These are phyloP conservation scores for Spatula clypeata DNA, from an alignment of 2,797 vertebrate species.

Conservation along the genomic window DNA sequence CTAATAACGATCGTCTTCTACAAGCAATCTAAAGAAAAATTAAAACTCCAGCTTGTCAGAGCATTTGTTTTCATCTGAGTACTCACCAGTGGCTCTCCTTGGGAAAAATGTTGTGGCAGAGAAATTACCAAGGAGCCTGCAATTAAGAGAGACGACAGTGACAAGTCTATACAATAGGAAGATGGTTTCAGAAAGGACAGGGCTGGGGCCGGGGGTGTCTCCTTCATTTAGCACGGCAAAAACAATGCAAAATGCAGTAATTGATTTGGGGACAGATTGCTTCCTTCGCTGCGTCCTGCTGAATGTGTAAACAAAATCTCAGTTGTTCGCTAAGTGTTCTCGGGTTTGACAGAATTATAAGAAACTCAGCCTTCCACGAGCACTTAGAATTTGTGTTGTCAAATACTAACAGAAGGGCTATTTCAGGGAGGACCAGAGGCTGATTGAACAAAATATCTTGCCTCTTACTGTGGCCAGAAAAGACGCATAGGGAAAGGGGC, in stretches of 20 bases:
- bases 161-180: constrained; percentile 61
- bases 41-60: constrained; percentile 58
- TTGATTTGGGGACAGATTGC: constrained; percentile 76
- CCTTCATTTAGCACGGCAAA: constrained; percentile 73
- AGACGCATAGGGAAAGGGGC: background rate
- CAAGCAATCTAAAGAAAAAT: constrained; percentile 66
- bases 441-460: background rate
- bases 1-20: constrained; percentile 72
- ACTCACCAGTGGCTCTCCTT: constrained; percentile 56
- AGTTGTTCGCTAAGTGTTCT: constrained; percentile 46
- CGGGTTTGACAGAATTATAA: constrained; percentile 38
- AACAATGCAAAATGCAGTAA: constrained; percentile 68
- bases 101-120: constrained; percentile 31
- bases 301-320: constrained; percentile 73
- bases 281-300: constrained; percentile 71
- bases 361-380: background rate
- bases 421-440: background rate
- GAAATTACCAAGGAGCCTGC: constrained; percentile 66
- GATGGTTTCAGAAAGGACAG: constrained; percentile 32
- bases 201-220: background rate
- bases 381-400: background rate
- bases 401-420: background rate
- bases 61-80: constrained; percentile 64
- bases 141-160: constrained; percentile 75
- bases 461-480: background rate